These are phyloP conservation scores for Morpho achilles DNA, from an alignment of 2,888 invertebrate species.

Conservation along the genomic window DNA sequence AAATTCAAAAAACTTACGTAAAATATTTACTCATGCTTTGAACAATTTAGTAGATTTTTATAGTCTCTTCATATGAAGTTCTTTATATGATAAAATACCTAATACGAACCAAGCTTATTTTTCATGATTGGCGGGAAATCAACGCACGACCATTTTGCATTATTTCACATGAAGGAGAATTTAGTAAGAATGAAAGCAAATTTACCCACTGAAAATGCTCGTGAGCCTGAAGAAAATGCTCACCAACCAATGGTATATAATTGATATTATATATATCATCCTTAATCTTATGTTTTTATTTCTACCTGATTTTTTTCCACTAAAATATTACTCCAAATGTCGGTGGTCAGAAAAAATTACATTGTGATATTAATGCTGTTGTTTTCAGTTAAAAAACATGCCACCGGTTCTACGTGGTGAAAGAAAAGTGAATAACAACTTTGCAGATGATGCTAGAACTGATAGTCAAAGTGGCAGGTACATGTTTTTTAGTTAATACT, in stretches of 20 bases:
- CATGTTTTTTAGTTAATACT: too few species aligned
- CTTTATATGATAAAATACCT: conserved; percentile 4
- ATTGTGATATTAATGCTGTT: neutral
- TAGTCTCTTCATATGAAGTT: neutral
- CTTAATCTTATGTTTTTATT: too few species aligned
- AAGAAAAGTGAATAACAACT: conserved; percentile 36
- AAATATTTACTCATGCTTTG: too few species aligned
- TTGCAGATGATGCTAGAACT: conserved; percentile 39
- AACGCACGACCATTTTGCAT: neutral
- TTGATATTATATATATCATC: neutral
- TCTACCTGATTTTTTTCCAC: too few species aligned
- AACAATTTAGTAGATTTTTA: too few species aligned
- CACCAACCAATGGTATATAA: conserved; percentile 42
- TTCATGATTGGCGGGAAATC: neutral
- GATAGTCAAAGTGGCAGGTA: conserved; percentile 48
- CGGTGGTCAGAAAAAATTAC: neutral
- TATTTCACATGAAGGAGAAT: neutral
- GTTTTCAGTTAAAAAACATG: conserved; percentile 4
- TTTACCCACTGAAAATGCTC: conserved; percentile 52
- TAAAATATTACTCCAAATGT: neutral
- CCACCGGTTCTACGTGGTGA: conserved; percentile 1
- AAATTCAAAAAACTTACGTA: too few species aligned
- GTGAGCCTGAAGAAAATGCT: conserved; percentile 58
- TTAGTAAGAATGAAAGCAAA: conserved; percentile 32
- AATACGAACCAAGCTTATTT: neutral